Conservation (phyloP, 2,797 vertebrate genomes). For the Phrynocephalus vlangalii region DNA sequence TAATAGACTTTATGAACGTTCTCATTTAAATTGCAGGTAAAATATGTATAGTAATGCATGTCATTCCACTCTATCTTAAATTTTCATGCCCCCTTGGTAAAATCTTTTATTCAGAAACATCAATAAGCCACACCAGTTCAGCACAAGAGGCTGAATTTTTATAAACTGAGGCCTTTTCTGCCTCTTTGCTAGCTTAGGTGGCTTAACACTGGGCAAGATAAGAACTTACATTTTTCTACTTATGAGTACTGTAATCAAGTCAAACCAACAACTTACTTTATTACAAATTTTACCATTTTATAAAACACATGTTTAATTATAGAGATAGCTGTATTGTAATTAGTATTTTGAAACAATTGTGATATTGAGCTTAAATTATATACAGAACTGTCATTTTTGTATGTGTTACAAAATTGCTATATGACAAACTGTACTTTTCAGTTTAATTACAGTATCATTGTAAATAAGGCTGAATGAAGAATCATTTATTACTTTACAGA, state of each 20-base stretch:
- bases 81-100: conserved; percentile 52
- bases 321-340: conserved; percentile 92
- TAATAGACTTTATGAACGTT: conserved; percentile 56
- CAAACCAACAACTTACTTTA: conserved; percentile 86
- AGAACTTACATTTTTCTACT: conserved; percentile 78
- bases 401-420: conserved; percentile 93
- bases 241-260: conserved; percentile 77
- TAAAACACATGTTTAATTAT: conserved; percentile 86
- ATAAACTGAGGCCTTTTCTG: conserved; percentile 63
- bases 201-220: conserved; percentile 60
- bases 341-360: conserved; percentile 97
- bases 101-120: conserved; percentile 62
- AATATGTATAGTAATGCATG: conserved; percentile 49
- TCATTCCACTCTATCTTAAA: conserved; percentile 41
- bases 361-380: conserved; percentile 98
- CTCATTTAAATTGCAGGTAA: conserved; percentile 42
- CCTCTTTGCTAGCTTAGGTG: conserved; percentile 70
- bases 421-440: conserved; percentile 88
- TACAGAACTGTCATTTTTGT: conserved; percentile 96
- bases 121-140: conserved; percentile 65
- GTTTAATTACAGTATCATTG: conserved; percentile 90
- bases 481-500: conserved; percentile 90
- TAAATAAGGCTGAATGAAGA: conserved; percentile 97
- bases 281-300: conserved; percentile 94
- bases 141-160: conserved; percentile 72